Base-by-base conservation (phyloP, 2,797 vertebrate genomes). In the Gorsachius magnificus region DNA sequence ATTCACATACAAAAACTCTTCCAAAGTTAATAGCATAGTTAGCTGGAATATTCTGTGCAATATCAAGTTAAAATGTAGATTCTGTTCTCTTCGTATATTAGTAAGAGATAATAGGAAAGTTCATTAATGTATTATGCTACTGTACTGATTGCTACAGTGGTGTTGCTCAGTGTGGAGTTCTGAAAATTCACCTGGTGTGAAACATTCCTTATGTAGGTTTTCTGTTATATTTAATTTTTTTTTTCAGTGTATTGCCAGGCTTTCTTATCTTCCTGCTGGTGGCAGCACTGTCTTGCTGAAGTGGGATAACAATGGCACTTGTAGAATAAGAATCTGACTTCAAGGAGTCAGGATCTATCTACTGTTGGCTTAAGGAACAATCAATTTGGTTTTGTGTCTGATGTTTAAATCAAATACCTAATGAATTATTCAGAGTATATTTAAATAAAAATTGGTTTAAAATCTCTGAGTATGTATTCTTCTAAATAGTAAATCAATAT, bases 221-320 rank as follows among this genome's bases (percentile, higher is more conserved):
- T 72, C 61, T 78, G 45, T 43, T 93, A 45, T 54, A 15, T 94
- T 95, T 84, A 57, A 8, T 31, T 19, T 33, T 24, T 83, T 35
- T 78, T 93, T 90, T 45, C 77, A 50, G 16, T 51, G 36, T 72
- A 29, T 57, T 79, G n/a, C 57, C 78, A 70, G 66, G 54, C 69
- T 90, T 85, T 94, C 83, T 84, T 60, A 35, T 79, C 61, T 92
- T 96, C 96, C 96, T 97, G 93, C 28, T 97, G 97, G 96, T 97
- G 97, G 97, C 96, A 97, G 95, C 94, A 96, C 76, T 89, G 90
- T 56, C 94, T 79, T 94, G 79, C 87, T 90, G 56, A 97, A 93
- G 46, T 35, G 51, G 29, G 43, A 75, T 88, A 86, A 79, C 77
- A 90, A 69, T 85, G 53, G 72, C 33, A 60, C 17, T 86, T 79